phyloP scores from a whole-genome alignment of 2,888 invertebrate genomes.

The Limenitis camilla region DNA sequence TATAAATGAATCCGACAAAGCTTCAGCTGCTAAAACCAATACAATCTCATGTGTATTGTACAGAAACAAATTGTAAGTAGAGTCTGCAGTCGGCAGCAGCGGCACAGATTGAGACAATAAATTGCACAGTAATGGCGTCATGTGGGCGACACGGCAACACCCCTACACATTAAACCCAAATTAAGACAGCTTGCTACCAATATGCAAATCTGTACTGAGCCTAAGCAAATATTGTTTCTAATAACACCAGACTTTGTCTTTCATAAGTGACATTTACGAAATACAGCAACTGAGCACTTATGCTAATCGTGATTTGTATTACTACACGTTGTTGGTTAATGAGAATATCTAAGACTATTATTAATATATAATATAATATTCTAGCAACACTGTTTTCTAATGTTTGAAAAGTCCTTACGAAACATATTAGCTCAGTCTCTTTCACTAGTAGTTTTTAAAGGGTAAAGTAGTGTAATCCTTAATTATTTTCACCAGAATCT shows the following conservation, averaged over 20 bases:
- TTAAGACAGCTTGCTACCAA: slow-evolving; percentile 69
- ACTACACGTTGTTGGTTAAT: slow-evolving; percentile 5
- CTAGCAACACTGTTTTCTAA: no score
- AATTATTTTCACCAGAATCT: no score
- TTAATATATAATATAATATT: background rate
- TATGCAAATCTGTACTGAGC: slow-evolving; percentile 61
- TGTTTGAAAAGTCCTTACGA: no score
- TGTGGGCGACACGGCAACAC: slow-evolving; percentile 46
- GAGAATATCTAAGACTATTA: background rate
- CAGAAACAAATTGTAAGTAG: slow-evolving; percentile 31
- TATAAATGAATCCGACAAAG: background rate
- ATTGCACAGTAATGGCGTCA: slow-evolving; percentile 59
- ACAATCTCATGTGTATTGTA: slow-evolving; percentile 17
- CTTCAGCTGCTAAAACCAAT: slow-evolving; percentile 13
- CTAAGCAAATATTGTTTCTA: slow-evolving; percentile 53
- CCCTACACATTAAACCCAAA: slow-evolving; percentile 57
- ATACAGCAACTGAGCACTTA: slow-evolving; percentile 22
- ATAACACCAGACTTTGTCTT: slow-evolving; percentile 34
- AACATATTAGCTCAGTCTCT: no score
- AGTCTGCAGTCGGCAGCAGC: slow-evolving; percentile 22
- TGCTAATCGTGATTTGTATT: slow-evolving; percentile 17
- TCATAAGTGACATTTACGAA: slow-evolving; percentile 33
- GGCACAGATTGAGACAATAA: slow-evolving; percentile 57
- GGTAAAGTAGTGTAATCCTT: no score
- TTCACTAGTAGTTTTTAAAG: no score